Conservation (phyloP, 2,888 invertebrate genomes). For the Oscheius onirici region DNA sequence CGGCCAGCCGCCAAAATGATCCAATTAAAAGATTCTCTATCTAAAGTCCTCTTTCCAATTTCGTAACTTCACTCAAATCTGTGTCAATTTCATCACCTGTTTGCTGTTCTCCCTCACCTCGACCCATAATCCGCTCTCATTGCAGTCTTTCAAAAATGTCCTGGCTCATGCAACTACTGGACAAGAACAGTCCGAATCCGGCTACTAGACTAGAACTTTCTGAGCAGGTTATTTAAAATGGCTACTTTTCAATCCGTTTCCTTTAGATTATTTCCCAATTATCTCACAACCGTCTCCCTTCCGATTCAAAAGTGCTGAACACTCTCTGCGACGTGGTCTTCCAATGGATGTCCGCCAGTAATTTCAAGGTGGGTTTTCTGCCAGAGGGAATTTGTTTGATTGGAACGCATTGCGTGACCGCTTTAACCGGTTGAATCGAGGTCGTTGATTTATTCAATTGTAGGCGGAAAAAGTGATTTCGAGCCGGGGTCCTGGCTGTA, state of each 20-base stretch:
- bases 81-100: not conserved
- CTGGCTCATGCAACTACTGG: slow-evolving; percentile 30
- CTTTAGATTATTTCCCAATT: slow-evolving; percentile 16
- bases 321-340: slow-evolving; percentile 31
- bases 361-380: slow-evolving; percentile 24
- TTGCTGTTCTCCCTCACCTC: too few relatives aligned
- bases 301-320: slow-evolving; percentile 26
- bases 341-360: slow-evolving; percentile 32
- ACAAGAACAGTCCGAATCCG: slow-evolving; percentile 33
- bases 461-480: not conserved
- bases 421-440: not conserved
- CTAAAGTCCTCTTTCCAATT: not conserved
- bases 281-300: slow-evolving; percentile 23
- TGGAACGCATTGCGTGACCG: not conserved
- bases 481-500: not conserved
- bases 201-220: slow-evolving; percentile 18
- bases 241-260: too few relatives aligned
- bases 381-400: not conserved
- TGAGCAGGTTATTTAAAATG: slow-evolving; percentile 14
- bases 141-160: slow-evolving; percentile 6
- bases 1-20: not conserved
- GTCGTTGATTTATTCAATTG: not conserved
- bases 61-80: not conserved
- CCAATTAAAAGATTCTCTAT: not conserved
- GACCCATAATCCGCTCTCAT: not conserved